Evolutionary conservation across 2,888 invertebrate species (phyloP).

Genomic region (Ceramica pisi): DNA sequence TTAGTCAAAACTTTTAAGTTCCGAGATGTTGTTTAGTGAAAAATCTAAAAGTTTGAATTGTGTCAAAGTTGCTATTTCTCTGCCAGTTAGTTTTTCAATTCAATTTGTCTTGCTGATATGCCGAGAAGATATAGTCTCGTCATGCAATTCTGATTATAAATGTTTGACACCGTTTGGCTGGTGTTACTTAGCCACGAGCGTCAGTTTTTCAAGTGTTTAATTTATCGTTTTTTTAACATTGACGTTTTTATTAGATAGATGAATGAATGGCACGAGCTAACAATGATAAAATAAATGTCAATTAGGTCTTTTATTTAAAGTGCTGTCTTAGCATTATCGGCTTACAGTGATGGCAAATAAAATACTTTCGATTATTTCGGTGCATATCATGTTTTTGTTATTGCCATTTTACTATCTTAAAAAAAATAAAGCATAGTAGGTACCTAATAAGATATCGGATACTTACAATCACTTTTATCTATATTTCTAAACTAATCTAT

Average conservation of each 20-base stretch:
- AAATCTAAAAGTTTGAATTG: neutral
- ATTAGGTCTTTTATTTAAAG: neutral
- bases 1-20: neutral
- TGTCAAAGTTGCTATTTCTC: neutral
- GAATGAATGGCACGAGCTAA: neutral
- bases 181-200: neutral
- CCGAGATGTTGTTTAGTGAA: neutral
- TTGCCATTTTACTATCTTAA: neutral
- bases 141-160: no score
- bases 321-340: neutral
- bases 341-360: slow-evolving; percentile 1
- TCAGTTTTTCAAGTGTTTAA: no score
- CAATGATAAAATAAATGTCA: neutral
- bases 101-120: no score
- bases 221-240: neutral
- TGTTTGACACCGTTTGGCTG: no score
- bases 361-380: neutral
- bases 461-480: no score
- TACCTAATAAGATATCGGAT: neutral
- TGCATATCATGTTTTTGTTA: neutral
- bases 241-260: neutral
- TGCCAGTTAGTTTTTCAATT: neutral
- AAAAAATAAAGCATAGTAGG: neutral
- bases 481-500: no score
- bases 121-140: no score